Conservation (phyloP, 2,113 vertebrate genomes). For the Hippopotamus amphibius region DNA sequence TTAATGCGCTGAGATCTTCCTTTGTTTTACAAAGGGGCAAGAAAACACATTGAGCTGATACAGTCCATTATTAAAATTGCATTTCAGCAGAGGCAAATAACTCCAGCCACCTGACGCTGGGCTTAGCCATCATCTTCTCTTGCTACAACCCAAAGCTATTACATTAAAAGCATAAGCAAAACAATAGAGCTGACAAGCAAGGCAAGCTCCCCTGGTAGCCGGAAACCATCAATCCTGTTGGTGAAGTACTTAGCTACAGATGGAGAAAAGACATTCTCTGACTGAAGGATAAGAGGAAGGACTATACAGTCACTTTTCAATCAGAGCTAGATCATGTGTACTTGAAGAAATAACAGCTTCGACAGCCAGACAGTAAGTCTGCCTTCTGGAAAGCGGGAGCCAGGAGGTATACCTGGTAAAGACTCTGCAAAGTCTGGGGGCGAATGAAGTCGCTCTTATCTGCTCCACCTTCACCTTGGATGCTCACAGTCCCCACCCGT, state of each 20-base stretch:
- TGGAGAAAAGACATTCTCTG: slow-evolving; percentile 77
- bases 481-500: rapidly evolving
- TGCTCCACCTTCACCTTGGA: neutral
- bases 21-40: slow-evolving; percentile 64
- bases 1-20: slow-evolving; percentile 39
- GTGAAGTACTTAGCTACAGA: slow-evolving; percentile 85
- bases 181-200: slow-evolving; percentile 60
- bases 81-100: slow-evolving; percentile 67
- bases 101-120: slow-evolving; percentile 67
- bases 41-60: slow-evolving; percentile 62
- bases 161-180: slow-evolving; percentile 78
- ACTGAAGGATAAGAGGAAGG: slow-evolving; percentile 77
- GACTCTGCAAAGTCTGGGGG: slow-evolving; percentile 29
- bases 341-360: slow-evolving; percentile 82
- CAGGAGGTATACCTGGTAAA: neutral
- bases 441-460: neutral
- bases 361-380: slow-evolving; percentile 71
- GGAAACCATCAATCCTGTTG: slow-evolving; percentile 79
- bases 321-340: slow-evolving; percentile 22
- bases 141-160: slow-evolving; percentile 73
- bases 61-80: slow-evolving; percentile 73
- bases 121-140: slow-evolving; percentile 59
- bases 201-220: slow-evolving; percentile 69
- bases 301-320: slow-evolving; percentile 80
- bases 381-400: slow-evolving; percentile 69